phyloP scores from a whole-genome alignment of 2,113 vertebrate species.

The Ophiodon elongatus region DNA sequence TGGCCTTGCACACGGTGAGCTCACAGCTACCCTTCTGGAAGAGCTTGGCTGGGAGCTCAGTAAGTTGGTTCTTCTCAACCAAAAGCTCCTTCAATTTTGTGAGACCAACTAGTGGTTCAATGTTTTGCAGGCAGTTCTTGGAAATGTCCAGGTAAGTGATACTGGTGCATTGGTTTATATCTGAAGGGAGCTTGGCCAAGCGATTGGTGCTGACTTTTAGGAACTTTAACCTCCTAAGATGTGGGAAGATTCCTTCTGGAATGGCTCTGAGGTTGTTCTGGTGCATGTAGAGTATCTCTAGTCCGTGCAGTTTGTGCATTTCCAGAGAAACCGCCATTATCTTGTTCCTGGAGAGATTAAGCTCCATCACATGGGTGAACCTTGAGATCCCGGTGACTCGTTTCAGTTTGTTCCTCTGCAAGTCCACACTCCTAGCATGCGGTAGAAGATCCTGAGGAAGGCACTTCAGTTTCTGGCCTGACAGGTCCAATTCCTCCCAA shows the following conservation, averaged over 20 bases:
- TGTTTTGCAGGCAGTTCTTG: slow-evolving; percentile 35
- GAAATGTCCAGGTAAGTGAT: slow-evolving; percentile 37
- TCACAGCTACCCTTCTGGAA: slow-evolving; percentile 25
- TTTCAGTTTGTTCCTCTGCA: slow-evolving; percentile 55
- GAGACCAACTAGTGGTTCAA: slow-evolving; percentile 34
- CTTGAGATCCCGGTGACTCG: slow-evolving; percentile 29
- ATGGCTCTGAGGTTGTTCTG: slow-evolving; percentile 43
- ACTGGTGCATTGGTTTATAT: slow-evolving; percentile 40
- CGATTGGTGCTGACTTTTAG: slow-evolving; percentile 36
- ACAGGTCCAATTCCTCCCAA: slow-evolving; percentile 29
- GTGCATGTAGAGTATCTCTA: slow-evolving; percentile 37
- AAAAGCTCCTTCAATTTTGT: slow-evolving; percentile 32
- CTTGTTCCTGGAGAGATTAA: slow-evolving; percentile 49
- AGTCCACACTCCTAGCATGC: not conserved
- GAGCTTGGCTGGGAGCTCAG: slow-evolving; percentile 29
- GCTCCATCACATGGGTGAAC: slow-evolving; percentile 22
- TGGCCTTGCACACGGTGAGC: slow-evolving; percentile 29
- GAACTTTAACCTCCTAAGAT: slow-evolving; percentile 25
- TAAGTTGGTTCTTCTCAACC: slow-evolving; percentile 34
- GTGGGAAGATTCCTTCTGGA: slow-evolving; percentile 42
- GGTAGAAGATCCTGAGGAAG: slow-evolving; percentile 12
- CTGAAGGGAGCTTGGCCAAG: slow-evolving; percentile 36
- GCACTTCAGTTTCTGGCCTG: slow-evolving; percentile 35
- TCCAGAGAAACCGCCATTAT: slow-evolving; percentile 32
- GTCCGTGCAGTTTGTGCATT: slow-evolving; percentile 12